phyloP scores from a whole-genome alignment of 2,797 vertebrate species.

The Girardinus metallicus region DNA sequence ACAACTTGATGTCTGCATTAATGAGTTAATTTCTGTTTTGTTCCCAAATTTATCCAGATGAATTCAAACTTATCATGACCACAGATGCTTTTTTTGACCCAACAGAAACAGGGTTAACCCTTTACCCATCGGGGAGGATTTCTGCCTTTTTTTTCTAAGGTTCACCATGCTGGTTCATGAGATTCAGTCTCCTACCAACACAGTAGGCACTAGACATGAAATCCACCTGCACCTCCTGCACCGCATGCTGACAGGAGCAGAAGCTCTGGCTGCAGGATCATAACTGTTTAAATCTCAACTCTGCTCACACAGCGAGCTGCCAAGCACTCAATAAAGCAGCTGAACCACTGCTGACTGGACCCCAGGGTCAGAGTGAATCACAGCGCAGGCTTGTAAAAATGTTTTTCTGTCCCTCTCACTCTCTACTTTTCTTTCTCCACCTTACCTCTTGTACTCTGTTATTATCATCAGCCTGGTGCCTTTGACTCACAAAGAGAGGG shows the following conservation, averaged over 20 bases:
- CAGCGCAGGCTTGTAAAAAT: conserved; percentile 54
- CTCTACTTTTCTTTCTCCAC: conserved; percentile 30
- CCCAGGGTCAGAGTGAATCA: conserved; percentile 60
- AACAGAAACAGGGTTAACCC: not conserved
- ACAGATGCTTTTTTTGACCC: not conserved
- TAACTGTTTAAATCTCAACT: conserved; percentile 33
- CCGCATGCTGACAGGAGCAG: conserved; percentile 1
- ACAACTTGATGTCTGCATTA: not conserved
- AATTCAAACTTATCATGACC: not conserved
- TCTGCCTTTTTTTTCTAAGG: not conserved
- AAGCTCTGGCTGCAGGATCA: conserved; percentile 41
- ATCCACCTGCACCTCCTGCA: conserved; percentile 25
- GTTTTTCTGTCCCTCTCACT: conserved; percentile 51
- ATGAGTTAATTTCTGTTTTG: not conserved
- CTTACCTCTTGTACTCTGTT: conserved; percentile 50
- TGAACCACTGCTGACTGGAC: conserved; percentile 41
- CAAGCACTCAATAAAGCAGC: conserved; percentile 63
- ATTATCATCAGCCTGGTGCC: conserved; percentile 60
- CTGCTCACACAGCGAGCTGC: conserved; percentile 29
- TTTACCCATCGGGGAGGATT: not conserved
- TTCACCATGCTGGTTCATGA: not conserved
- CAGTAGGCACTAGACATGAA: conserved; percentile 1
- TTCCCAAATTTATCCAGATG: not conserved
- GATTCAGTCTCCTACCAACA: conserved; percentile 16
- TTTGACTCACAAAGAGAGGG: conserved; percentile 41